A percentile compares a stretch with the other conserved stretches of the same genome.
These are phyloP conservation scores for Euzophera pinguis DNA, from an alignment of 2,888 invertebrate genomes.

Conservation along the genomic window DNA sequence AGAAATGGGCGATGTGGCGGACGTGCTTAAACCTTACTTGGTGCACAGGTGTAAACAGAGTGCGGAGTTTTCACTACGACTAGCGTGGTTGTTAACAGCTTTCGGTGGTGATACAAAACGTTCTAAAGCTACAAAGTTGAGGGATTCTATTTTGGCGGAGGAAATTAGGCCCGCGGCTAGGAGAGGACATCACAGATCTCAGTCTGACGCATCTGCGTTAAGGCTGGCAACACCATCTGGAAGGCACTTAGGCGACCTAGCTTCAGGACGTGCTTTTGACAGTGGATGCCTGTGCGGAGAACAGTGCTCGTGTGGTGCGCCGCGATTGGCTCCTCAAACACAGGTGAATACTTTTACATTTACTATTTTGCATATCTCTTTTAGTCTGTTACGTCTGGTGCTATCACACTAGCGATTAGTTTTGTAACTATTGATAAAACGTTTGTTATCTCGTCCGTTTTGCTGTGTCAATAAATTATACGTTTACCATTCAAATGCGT, in stretches of 20 bases:
- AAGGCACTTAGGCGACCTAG: slow-evolving; percentile 92
- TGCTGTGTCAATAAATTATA: background rate
- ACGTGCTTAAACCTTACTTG: slow-evolving; percentile 79
- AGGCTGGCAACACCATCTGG: slow-evolving; percentile 76
- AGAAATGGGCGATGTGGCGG: slow-evolving; percentile 98
- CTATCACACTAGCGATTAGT: background rate
- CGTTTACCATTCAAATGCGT: background rate
- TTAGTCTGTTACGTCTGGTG: background rate
- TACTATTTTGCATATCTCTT: background rate
- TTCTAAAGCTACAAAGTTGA: slow-evolving; percentile 62
- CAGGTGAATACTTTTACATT: slow-evolving; percentile 45
- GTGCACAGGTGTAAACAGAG: slow-evolving; percentile 89
- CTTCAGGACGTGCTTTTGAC: slow-evolving; percentile 97
- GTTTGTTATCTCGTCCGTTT: slow-evolving; percentile 1
- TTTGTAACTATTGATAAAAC: slow-evolving; percentile 1
- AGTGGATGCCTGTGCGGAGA: slow-evolving; percentile 95
- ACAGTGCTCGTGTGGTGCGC: slow-evolving; percentile 82
- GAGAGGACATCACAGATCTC: slow-evolving; percentile 83
- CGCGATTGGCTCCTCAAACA: slow-evolving; percentile 69
- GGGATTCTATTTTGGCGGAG: slow-evolving; percentile 67
- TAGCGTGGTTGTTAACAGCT: slow-evolving; percentile 98
- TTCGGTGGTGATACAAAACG: slow-evolving; percentile 85
- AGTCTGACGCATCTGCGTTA: slow-evolving; percentile 89
- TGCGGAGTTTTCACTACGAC: slow-evolving; percentile 96
- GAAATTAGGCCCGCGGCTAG: slow-evolving; percentile 70